Conservation (phyloP, 2,113 vertebrate genomes). For the Lucifuga dentata region DNA sequence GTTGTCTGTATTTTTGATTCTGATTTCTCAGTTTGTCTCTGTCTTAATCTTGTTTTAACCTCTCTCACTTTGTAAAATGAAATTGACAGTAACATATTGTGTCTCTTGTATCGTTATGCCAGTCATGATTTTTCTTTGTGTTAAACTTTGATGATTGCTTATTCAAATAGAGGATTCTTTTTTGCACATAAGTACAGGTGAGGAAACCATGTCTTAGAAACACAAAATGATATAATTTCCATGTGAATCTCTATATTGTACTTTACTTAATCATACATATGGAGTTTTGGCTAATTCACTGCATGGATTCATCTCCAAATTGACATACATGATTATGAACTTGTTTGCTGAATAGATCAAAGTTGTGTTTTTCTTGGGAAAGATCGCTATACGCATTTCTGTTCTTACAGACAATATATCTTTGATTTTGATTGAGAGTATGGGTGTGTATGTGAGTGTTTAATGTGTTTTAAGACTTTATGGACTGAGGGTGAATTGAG, state of each 20-base stretch:
- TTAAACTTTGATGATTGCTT: no score
- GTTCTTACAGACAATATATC: neutral
- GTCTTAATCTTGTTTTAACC: neutral
- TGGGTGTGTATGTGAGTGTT: neutral
- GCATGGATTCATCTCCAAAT: constrained; percentile 33
- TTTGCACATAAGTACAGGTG: neutral
- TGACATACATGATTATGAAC: constrained; percentile 32
- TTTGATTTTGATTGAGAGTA: no score
- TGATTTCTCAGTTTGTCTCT: neutral
- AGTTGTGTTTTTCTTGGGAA: constrained; percentile 5
- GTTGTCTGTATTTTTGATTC: constrained; percentile 7
- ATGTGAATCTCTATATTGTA: constrained; percentile 14
- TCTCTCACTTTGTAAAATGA: neutral
- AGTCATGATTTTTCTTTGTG: neutral
- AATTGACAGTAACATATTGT: neutral
- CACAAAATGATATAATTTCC: neutral
- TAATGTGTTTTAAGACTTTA: constrained; percentile 1
- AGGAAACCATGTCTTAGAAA: constrained; percentile 7
- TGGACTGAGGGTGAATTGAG: neutral
- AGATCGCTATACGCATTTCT: neutral
- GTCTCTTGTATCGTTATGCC: no score
- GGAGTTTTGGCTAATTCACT: constrained; percentile 24
- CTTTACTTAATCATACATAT: constrained; percentile 16
- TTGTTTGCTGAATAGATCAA: constrained; percentile 43
- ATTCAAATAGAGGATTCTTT: no score